Percentiles rank a stretch among this genome's conserved stretches.
phyloP scores from a whole-genome alignment of 2,797 vertebrate genomes.

The Pseudomugil gertrudae region DNA sequence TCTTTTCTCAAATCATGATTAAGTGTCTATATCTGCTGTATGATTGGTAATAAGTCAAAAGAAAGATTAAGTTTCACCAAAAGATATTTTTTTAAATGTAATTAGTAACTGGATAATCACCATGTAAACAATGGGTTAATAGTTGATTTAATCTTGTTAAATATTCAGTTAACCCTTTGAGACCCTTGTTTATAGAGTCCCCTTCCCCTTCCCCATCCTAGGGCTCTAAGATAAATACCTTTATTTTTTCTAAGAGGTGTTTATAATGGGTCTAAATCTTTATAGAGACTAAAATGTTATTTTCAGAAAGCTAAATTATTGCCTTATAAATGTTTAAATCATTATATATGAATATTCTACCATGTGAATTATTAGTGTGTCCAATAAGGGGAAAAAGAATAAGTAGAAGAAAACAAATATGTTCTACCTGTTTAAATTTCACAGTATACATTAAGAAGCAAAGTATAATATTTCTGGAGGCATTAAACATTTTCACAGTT shows the following conservation, averaged over 20 bases:
- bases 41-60: background rate
- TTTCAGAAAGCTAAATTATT: conserved; percentile 33
- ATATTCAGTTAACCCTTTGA: too few species aligned
- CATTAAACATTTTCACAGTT: conserved; percentile 24
- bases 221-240: conserved; percentile 5
- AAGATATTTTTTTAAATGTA: background rate
- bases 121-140: background rate
- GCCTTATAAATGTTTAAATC: conserved; percentile 48
- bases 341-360: conserved; percentile 28
- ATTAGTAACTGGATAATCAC: too few species aligned
- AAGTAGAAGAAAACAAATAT: conserved; percentile 14
- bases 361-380: conserved; percentile 43
- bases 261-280: background rate
- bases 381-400: too few species aligned
- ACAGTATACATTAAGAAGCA: conserved; percentile 15
- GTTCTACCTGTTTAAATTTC: background rate
- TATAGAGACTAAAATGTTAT: conserved; percentile 14
- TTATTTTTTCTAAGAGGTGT: conserved; percentile 1
- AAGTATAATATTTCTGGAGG: conserved; percentile 29
- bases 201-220: too few species aligned
- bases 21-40: background rate
- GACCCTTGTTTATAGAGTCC: too few species aligned
- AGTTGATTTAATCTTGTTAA: background rate
- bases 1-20: background rate
- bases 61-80: background rate